Conservation (phyloP, 2,113 vertebrate species). For the Nipponia nippon region DNA sequence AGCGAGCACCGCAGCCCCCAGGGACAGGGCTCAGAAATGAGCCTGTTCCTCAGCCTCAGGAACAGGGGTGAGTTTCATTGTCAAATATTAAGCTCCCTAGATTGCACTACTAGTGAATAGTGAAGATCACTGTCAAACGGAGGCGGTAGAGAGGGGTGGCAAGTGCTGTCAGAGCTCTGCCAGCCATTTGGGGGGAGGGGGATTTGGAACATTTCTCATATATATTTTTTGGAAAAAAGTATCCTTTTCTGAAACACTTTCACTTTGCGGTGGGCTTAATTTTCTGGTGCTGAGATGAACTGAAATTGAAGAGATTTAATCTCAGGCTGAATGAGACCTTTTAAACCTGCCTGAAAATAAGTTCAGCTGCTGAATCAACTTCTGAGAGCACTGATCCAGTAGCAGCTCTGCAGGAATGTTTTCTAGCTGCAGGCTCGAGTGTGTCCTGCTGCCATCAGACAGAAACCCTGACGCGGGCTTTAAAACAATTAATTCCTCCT, state of each 20-base stretch:
- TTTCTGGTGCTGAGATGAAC: neutral
- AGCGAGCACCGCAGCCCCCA: fast-evolving
- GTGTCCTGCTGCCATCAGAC: neutral
- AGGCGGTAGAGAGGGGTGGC: neutral
- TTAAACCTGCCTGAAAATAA: neutral
- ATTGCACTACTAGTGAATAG: fast-evolving
- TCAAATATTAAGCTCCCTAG: neutral
- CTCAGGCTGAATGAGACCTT: neutral
- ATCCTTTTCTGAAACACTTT: neutral
- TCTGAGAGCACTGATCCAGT: slow-evolving; percentile 5
- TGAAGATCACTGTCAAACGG: neutral
- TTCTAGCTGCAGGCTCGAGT: neutral
- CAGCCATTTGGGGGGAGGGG: neutral
- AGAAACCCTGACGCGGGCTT: neutral
- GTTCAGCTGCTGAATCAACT: neutral
- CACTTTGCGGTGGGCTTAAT: neutral
- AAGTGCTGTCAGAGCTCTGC: neutral
- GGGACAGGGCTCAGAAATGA: neutral
- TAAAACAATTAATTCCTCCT: neutral
- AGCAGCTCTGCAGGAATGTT: neutral
- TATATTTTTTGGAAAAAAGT: neutral
- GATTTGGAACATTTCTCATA: neutral
- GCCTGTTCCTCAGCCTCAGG: neutral
- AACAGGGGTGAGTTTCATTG: neutral
- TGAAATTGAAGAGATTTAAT: neutral